Evolutionary conservation across 2,888 invertebrate species (phyloP).

Genomic region (Lampropteryx suffumata): DNA sequence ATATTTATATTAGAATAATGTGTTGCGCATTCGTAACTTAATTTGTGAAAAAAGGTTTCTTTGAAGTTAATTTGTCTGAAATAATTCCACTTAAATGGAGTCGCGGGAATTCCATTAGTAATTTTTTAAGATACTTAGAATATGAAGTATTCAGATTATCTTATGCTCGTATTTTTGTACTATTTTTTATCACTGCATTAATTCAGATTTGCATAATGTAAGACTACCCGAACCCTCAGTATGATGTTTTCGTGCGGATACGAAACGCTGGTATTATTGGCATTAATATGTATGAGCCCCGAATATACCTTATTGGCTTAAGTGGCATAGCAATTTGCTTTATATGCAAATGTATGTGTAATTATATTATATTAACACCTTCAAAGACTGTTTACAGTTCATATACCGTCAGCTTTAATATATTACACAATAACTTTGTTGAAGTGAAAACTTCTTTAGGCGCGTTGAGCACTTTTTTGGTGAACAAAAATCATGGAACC

Average conservation of each 20-base stretch:
- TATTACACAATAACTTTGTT: too few relatives aligned
- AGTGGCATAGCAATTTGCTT: constrained; percentile 25
- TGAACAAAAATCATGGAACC: too few relatives aligned
- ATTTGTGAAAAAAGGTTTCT: too few relatives aligned
- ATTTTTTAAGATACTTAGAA: background rate
- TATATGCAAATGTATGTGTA: constrained; percentile 22
- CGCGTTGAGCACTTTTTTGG: too few relatives aligned
- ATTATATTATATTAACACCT: constrained; percentile 16
- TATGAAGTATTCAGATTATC: constrained; percentile 1
- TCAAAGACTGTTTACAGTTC: background rate
- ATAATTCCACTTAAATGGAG: too few relatives aligned
- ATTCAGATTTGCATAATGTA: constrained; percentile 17
- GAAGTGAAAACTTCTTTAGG: too few relatives aligned
- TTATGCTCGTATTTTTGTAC: too few relatives aligned
- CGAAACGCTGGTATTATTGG: constrained; percentile 25
- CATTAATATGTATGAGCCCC: constrained; percentile 35
- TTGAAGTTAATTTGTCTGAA: too few relatives aligned
- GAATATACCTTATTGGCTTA: constrained; percentile 31
- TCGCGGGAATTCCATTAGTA: too few relatives aligned
- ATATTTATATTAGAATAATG: too few relatives aligned
- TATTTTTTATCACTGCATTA: constrained; percentile 1
- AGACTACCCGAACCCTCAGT: constrained; percentile 6
- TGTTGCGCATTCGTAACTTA: too few relatives aligned
- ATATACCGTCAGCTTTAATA: too few relatives aligned
- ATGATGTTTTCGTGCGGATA: constrained; percentile 10